These are phyloP conservation scores for Aphidius colemani DNA, from an alignment of 2,888 invertebrate genomes.

Conservation along the genomic window DNA sequence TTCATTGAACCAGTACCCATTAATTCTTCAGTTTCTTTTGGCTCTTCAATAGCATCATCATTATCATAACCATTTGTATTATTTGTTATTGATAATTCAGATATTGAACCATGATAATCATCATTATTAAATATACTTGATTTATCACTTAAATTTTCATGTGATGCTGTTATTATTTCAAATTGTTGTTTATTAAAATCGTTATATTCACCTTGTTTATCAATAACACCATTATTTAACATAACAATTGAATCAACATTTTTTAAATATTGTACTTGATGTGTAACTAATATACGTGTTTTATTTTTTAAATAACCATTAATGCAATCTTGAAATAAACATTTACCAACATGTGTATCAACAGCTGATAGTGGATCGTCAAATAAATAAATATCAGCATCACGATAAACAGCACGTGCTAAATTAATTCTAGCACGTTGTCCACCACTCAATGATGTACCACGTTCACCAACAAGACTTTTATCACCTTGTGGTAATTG, in stretches of 20 bases:
- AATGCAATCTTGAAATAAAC: conserved; percentile 77
- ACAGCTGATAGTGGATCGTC: conserved; percentile 84
- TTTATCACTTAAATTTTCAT: no score
- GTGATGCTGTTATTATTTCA: conserved; percentile 47
- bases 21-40: conserved; percentile 69
- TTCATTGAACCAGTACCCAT: conserved; percentile 70
- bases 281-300: conserved; percentile 79
- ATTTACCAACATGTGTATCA: conserved; percentile 76
- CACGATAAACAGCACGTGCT: conserved; percentile 76
- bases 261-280: conserved; percentile 79
- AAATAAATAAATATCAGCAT: conserved; percentile 76
- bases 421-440: conserved; percentile 80
- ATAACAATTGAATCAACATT: conserved; percentile 70
- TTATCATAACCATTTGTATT: conserved; percentile 18
- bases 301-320: conserved; percentile 67
- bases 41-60: conserved; percentile 58
- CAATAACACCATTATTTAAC: conserved; percentile 69
- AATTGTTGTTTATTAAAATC: conserved; percentile 65
- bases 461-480: conserved; percentile 78
- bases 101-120: not conserved
- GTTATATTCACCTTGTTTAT: conserved; percentile 64
- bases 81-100: conserved; percentile 16
- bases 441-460: conserved; percentile 78
- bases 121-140: not conserved
- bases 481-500: conserved; percentile 73